These are phyloP conservation scores for Lasius platythorax DNA, from an alignment of 2,888 invertebrate genomes.

Conservation along the genomic window DNA sequence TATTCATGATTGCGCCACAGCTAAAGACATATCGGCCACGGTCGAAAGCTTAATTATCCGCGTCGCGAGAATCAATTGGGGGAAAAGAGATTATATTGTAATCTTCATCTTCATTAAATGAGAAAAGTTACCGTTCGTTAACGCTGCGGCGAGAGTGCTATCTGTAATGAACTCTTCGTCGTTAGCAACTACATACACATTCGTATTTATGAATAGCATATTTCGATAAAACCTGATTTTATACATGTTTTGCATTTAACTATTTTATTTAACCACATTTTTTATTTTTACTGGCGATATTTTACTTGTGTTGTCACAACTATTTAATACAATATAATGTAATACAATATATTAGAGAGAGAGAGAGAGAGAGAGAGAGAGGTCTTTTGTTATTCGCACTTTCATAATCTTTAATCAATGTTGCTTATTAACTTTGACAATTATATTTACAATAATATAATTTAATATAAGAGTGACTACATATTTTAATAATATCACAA, in stretches of 20 bases:
- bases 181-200: conserved; percentile 57
- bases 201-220: background rate
- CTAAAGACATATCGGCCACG: conserved; percentile 73
- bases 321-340: background rate
- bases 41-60: conserved; percentile 76
- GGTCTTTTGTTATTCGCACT: background rate
- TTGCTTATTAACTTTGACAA: background rate
- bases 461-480: background rate
- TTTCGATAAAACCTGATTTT: background rate
- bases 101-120: conserved; percentile 72
- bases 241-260: background rate
- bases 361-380: too few species aligned
- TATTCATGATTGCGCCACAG: conserved; percentile 74
- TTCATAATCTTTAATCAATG: background rate
- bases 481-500: background rate
- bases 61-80: conserved; percentile 65
- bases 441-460: background rate
- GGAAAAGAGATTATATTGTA: conserved; percentile 61
- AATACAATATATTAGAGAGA: background rate
- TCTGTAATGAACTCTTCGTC: conserved; percentile 63
- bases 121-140: conserved; percentile 72
- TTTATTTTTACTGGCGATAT: background rate
- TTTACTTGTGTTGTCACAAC: background rate
- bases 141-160: conserved; percentile 56
- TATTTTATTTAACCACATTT: background rate